Conservation (phyloP, 2,113 vertebrate species). For the Steatornis caripensis region DNA sequence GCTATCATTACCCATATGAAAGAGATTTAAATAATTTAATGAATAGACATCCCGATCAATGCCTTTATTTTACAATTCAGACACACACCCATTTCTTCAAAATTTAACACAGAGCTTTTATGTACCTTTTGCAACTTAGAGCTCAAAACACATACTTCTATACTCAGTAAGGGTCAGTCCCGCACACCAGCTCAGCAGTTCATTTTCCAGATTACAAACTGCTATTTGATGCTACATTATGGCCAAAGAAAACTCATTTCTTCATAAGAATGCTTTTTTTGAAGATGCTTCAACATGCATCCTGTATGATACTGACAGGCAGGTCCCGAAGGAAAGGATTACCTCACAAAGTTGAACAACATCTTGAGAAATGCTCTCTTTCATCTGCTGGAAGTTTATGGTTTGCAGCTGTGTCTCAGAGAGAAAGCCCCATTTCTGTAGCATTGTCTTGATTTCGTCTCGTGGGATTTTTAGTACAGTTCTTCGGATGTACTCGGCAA, state of each 20-base stretch:
- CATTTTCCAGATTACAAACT: not conserved
- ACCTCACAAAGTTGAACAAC: constrained; percentile 81
- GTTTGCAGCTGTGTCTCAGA: constrained; percentile 66
- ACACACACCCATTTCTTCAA: not conserved
- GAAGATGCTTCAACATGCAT: not conserved
- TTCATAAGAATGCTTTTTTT: not conserved
- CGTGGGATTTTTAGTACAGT: constrained; percentile 77
- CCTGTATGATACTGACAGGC: not conserved
- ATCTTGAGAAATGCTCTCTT: constrained; percentile 71
- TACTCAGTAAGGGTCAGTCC: not conserved
- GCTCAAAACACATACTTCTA: not conserved
- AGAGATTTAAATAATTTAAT: not conserved
- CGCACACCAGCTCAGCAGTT: not conserved
- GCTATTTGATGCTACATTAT: not conserved
- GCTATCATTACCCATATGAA: not conserved
- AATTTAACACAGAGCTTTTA: not conserved
- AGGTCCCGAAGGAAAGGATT: not conserved
- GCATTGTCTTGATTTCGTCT: constrained; percentile 50
- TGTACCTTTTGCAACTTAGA: not conserved
- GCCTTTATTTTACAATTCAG: not conserved
- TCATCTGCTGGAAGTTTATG: constrained; percentile 72
- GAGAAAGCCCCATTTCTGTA: constrained; percentile 83
- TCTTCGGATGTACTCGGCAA: constrained; percentile 73
- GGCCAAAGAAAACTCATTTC: not conserved
- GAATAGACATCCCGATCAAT: not conserved